phyloP scores from a whole-genome alignment of 2,797 vertebrate species.

The Falco naumanni region DNA sequence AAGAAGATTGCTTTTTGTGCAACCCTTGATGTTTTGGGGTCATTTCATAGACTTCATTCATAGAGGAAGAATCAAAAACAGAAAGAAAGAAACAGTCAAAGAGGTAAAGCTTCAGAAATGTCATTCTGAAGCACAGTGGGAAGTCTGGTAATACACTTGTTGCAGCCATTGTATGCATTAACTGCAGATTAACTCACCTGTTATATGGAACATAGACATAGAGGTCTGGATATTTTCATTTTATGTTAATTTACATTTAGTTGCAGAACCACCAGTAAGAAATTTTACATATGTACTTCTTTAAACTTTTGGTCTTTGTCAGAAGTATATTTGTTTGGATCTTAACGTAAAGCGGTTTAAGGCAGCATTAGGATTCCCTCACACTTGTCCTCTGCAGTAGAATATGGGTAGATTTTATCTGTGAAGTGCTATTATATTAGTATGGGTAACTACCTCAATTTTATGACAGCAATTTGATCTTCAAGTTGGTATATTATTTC shows the following conservation, averaged over 20 bases:
- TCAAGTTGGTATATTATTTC: neutral
- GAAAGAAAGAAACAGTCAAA: too few relatives aligned
- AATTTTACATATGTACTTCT: neutral
- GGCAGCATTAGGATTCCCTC: neutral
- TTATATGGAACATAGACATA: conserved; percentile 1
- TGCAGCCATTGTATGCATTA: conserved; percentile 49
- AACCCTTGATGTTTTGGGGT: conserved; percentile 65
- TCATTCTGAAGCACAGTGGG: conserved; percentile 39
- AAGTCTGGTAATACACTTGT: conserved; percentile 26
- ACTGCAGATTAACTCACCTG: neutral
- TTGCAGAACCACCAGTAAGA: conserved; percentile 8
- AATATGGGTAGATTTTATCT: conserved; percentile 23
- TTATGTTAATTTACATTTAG: neutral
- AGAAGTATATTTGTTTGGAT: conserved; percentile 48
- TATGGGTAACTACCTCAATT: neutral
- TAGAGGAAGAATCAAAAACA: neutral
- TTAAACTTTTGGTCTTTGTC: conserved; percentile 27
- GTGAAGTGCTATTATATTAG: neutral
- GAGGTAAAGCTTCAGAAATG: conserved; percentile 65
- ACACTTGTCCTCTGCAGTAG: conserved; percentile 10
- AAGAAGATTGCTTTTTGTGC: conserved; percentile 32
- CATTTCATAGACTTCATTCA: conserved; percentile 53
- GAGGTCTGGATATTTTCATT: conserved; percentile 30
- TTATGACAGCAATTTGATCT: conserved; percentile 28
- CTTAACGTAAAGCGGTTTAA: neutral